These are phyloP conservation scores for Ciconia stormi DNA, from an alignment of 2,113 vertebrate genomes.

Conservation along the genomic window DNA sequence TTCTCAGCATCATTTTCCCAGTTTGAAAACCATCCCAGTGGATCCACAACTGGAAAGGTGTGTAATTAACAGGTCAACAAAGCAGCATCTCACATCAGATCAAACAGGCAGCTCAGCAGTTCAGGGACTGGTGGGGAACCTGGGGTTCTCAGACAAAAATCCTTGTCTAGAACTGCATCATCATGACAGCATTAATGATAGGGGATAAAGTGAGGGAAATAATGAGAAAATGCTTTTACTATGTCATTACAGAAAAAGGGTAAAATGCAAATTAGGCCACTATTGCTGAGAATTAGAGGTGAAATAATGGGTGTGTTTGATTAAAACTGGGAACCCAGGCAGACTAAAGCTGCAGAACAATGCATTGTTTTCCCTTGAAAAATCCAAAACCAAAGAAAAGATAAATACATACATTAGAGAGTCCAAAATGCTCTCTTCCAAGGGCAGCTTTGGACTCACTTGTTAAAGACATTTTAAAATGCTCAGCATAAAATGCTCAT, in stretches of 20 bases:
- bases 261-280: not conserved
- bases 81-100: not conserved
- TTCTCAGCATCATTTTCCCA: not conserved
- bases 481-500: not conserved
- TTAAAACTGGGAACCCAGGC: not conserved
- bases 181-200: not conserved
- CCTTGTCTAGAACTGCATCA: not conserved
- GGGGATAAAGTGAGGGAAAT: not conserved
- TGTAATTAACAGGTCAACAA: not conserved
- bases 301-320: not conserved
- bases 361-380: not conserved
- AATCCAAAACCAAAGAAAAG: not conserved
- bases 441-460: not conserved
- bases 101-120: not conserved
- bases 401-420: not conserved
- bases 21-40: not conserved
- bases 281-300: not conserved
- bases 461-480: not conserved
- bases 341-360: not conserved
- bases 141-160: not conserved
- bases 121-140: not conserved
- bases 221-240: constrained; percentile 5
- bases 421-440: not conserved
- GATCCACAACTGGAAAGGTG: not conserved
- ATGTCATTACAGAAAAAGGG: not conserved